Percentiles rank a stretch among this genome's conserved stretches.
These are phyloP conservation scores for Malachius bipustulatus DNA, from an alignment of 2,888 invertebrate species.

Conservation along the genomic window DNA sequence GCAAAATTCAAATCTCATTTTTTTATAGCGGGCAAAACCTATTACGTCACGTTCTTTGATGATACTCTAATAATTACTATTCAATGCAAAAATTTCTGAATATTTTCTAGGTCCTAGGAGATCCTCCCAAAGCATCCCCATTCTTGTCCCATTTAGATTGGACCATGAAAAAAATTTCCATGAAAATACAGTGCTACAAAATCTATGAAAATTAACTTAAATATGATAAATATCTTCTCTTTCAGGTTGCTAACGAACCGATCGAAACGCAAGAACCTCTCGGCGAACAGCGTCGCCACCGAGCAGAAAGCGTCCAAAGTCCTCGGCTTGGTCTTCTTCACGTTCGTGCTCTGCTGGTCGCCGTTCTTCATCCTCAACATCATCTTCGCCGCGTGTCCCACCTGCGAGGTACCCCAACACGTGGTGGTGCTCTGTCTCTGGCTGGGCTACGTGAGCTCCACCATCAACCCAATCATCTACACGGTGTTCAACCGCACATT, in stretches of 20 bases:
- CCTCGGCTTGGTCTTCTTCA: slow-evolving; percentile 81
- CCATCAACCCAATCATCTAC: slow-evolving; percentile 89
- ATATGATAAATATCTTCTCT: too few species aligned
- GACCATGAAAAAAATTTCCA: too few species aligned
- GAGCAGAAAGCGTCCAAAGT: slow-evolving; percentile 95
- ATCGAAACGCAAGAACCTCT: slow-evolving; percentile 56
- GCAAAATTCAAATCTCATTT: too few species aligned
- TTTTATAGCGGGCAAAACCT: too few species aligned
- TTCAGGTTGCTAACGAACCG: slow-evolving; percentile 58
- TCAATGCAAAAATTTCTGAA: too few species aligned
- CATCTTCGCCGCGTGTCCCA: slow-evolving; percentile 71
- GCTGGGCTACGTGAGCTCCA: slow-evolving; percentile 86
- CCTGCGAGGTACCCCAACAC: slow-evolving; percentile 62
- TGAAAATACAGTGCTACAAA: too few species aligned
- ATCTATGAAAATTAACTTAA: too few species aligned
- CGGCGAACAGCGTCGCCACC: slow-evolving; percentile 73
- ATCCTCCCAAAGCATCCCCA: too few species aligned
- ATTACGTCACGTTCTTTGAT: too few species aligned
- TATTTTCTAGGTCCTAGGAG: too few species aligned
- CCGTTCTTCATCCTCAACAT: slow-evolving; percentile 87
- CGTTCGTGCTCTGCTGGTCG: slow-evolving; percentile 86
- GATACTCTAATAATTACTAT: too few species aligned
- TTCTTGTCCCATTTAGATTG: too few species aligned
- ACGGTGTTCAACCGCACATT: slow-evolving; percentile 87
- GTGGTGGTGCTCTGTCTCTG: slow-evolving; percentile 75